These are phyloP conservation scores for Avahi laniger DNA, from an alignment of 2,797 vertebrate genomes.

Conservation along the genomic window DNA sequence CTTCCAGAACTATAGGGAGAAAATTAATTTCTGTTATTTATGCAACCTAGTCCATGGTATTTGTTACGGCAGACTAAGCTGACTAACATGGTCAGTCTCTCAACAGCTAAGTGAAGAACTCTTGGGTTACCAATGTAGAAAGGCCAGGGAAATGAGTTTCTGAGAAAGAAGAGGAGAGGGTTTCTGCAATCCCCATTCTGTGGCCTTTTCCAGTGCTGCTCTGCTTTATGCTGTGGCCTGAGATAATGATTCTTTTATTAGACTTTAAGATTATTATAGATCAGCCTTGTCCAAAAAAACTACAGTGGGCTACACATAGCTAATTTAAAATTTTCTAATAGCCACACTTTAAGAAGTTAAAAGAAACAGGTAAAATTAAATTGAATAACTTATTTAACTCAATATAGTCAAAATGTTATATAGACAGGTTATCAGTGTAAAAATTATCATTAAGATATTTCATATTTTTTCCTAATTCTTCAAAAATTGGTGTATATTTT, in stretches of 20 bases:
- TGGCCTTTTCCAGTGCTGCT: neutral
- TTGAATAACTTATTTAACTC: neutral
- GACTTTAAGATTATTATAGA: neutral
- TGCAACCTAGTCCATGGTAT: neutral
- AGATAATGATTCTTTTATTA: neutral
- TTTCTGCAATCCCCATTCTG: neutral
- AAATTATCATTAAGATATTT: conserved; percentile 1
- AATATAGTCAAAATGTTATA: conserved; percentile 1
- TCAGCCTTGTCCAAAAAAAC: neutral
- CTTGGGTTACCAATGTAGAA: neutral
- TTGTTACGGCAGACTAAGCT: neutral
- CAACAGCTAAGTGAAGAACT: neutral
- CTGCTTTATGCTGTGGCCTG: neutral
- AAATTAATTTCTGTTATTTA: neutral
- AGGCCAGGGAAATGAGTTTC: neutral
- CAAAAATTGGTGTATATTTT: neutral
- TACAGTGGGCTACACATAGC: neutral
- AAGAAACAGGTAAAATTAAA: neutral
- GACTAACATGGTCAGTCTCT: neutral
- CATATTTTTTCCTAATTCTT: neutral
- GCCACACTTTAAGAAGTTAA: neutral
- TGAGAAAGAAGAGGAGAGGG: rapidly evolving
- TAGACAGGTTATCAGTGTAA: neutral
- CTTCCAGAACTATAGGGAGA: neutral
- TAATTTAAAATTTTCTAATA: neutral